Percentiles rank a stretch among this genome's conserved stretches.
phyloP scores from a whole-genome alignment of 2,888 invertebrate genomes.

The Agonopterix alstromeriana region DNA sequence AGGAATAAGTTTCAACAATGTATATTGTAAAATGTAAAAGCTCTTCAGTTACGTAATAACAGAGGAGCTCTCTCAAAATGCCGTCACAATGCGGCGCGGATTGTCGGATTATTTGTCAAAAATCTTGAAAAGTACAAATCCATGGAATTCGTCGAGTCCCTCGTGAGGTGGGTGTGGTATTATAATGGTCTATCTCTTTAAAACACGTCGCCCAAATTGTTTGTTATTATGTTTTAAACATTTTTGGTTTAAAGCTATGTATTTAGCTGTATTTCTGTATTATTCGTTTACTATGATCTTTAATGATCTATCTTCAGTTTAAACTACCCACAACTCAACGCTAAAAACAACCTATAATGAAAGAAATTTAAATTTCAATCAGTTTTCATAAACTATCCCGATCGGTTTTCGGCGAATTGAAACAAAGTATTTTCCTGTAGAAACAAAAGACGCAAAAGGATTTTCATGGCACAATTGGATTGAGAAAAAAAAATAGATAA shows the following conservation, averaged over 20 bases:
- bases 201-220: neutral
- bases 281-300: neutral
- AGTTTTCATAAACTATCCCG: neutral
- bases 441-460: no score
- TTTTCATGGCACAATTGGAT: neutral
- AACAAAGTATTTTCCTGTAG: neutral
- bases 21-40: neutral
- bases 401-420: neutral
- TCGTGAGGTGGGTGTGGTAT: neutral
- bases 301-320: neutral
- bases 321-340: neutral
- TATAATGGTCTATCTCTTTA: neutral
- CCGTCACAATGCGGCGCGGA: conserved; percentile 30
- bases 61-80: conserved; percentile 33
- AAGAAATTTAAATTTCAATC: no score
- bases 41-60: conserved; percentile 43
- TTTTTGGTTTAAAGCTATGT: neutral
- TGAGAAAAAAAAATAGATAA: conserved; percentile 23
- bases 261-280: neutral
- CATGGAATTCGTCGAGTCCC: conserved; percentile 2
- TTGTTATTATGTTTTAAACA: neutral
- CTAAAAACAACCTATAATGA: neutral
- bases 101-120: conserved; percentile 52
- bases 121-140: conserved; percentile 30
- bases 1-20: neutral